Percentiles rank a stretch among this genome's conserved stretches.
Conservation (phyloP, 2,888 invertebrate species). For the Liodrosophila aerea region DNA sequence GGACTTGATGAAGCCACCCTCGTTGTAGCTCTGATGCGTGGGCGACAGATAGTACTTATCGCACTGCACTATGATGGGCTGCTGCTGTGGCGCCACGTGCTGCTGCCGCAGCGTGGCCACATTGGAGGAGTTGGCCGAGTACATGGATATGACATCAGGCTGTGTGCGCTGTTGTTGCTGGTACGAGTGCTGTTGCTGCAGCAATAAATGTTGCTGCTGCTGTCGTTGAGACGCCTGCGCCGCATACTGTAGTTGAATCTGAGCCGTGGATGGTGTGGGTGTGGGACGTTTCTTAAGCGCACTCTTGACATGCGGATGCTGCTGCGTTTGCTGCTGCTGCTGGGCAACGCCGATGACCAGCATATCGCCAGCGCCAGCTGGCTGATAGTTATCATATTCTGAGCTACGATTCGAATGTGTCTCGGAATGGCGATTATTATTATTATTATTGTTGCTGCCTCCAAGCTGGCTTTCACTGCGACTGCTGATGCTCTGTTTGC, state of each 20-base stretch:
- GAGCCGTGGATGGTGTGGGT: constrained; percentile 45
- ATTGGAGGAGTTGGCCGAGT: constrained; percentile 79
- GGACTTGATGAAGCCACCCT: constrained; percentile 81
- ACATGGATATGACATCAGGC: constrained; percentile 71
- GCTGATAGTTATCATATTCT: constrained; percentile 79
- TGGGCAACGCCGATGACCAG: constrained; percentile 68
- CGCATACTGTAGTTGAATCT: constrained; percentile 50
- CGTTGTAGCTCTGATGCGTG: constrained; percentile 79
- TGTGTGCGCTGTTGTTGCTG: constrained; percentile 43
- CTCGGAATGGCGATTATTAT: constrained; percentile 74
- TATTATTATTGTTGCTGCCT: constrained; percentile 43
- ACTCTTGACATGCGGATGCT: constrained; percentile 72
- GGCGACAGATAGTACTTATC: constrained; percentile 81
- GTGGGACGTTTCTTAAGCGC: constrained; percentile 76
- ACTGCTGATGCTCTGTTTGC: constrained; percentile 70
- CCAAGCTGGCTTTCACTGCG: constrained; percentile 56
- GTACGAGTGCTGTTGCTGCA: constrained; percentile 40
- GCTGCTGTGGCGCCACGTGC: constrained; percentile 72
- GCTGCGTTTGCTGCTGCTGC: constrained; percentile 51
- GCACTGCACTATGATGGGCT: constrained; percentile 80
- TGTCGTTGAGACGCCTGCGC: constrained; percentile 45
- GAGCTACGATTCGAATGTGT: constrained; percentile 78
- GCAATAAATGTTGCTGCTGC: constrained; percentile 32
- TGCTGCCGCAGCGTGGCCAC: constrained; percentile 78
- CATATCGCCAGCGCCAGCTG: constrained; percentile 61